These are phyloP conservation scores for Prosopocoilus inquinatus DNA, from an alignment of 2,888 invertebrate genomes.

Conservation along the genomic window DNA sequence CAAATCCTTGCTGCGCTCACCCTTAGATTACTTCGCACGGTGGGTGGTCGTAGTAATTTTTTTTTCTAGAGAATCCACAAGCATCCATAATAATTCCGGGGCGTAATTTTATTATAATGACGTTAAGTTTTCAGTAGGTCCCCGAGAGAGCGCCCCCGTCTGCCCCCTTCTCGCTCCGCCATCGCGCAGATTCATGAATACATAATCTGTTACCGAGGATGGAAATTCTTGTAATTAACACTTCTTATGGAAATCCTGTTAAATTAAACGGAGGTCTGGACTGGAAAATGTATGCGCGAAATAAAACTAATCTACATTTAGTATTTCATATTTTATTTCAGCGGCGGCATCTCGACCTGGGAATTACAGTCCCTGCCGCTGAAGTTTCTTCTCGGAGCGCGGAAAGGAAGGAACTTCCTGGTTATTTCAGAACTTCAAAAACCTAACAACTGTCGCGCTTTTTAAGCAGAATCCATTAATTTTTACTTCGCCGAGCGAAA, in stretches of 20 bases:
- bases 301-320: slow-evolving; percentile 46
- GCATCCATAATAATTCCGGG: slow-evolving; percentile 18
- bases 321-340: slow-evolving; percentile 40
- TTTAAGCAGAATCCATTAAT: slow-evolving; percentile 1
- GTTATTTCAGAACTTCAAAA: neutral
- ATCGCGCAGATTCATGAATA: slow-evolving; percentile 36
- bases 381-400: slow-evolving; percentile 13
- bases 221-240: slow-evolving; percentile 38
- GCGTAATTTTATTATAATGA: slow-evolving; percentile 33
- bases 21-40: neutral
- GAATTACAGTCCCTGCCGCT: slow-evolving; percentile 29
- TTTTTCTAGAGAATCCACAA: neutral
- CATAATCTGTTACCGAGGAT: slow-evolving; percentile 34
- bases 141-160: neutral
- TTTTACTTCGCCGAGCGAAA: neutral
- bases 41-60: neutral
- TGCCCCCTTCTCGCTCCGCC: slow-evolving; percentile 1
- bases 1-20: no score
- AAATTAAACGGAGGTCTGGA: slow-evolving; percentile 42
- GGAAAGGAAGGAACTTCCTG: neutral
- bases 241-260: slow-evolving; percentile 38
- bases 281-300: slow-evolving; percentile 42
- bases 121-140: slow-evolving; percentile 28
- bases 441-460: neutral
- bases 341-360: slow-evolving; percentile 18